Conservation (phyloP, 2,797 vertebrate species). For the Gorsachius magnificus region DNA sequence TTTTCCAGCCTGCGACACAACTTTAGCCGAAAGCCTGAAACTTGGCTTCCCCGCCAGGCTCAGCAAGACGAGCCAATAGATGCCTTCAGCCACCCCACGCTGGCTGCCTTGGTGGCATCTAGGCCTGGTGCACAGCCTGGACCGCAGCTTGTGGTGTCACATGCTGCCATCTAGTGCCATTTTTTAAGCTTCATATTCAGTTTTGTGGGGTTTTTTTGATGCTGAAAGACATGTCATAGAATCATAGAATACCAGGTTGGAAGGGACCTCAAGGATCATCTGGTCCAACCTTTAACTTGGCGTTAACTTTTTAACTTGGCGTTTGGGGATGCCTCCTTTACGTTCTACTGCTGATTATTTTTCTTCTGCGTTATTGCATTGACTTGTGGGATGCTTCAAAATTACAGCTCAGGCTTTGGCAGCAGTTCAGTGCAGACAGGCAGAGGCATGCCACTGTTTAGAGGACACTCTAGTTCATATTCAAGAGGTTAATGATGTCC, state of each 20-base stretch:
- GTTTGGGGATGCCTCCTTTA: accelerated
- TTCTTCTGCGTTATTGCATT: accelerated
- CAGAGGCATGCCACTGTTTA: not conserved
- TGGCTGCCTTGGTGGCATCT: not conserved
- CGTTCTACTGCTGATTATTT: accelerated
- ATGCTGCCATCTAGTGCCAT: slow-evolving; percentile 77
- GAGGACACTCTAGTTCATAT: not conserved
- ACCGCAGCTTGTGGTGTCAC: slow-evolving; percentile 26
- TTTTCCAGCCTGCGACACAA: not conserved
- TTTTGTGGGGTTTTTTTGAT: not conserved
- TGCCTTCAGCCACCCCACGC: not conserved
- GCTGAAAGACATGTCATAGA: too few relatives aligned
- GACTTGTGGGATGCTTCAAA: not conserved
- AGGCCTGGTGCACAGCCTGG: not conserved
- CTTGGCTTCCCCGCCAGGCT: not conserved
- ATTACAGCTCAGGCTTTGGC: not conserved
- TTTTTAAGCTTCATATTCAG: not conserved
- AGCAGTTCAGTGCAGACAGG: not conserved
- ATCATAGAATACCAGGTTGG: too few relatives aligned
- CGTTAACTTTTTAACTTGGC: too few relatives aligned
- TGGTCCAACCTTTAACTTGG: too few relatives aligned
- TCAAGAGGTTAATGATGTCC: not conserved
- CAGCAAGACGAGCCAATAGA: not conserved
- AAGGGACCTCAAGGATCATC: too few relatives aligned
- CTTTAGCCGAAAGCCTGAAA: not conserved